Evolutionary conservation across 1,140 invertebrate species (phyloP).

Genomic region (Tetragnatha versicolor): DNA sequence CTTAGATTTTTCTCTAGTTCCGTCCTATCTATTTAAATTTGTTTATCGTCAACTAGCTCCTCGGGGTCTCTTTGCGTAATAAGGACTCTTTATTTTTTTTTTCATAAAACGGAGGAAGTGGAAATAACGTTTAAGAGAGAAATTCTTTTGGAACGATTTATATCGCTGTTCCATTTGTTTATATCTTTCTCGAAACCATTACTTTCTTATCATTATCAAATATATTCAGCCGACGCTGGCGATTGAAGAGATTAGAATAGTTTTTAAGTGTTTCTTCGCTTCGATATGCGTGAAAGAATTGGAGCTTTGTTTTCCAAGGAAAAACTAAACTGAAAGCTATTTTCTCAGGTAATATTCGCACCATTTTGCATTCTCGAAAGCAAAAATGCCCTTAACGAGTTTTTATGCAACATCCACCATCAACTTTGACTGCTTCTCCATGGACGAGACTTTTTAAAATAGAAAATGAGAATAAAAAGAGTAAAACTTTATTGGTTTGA

Average conservation of each 20-base stretch:
- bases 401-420: no score
- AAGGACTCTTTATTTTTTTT: constrained; percentile 3
- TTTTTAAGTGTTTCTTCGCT: no score
- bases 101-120: not conserved
- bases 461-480: no score
- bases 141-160: constrained; percentile 22
- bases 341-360: no score
- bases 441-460: no score
- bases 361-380: no score
- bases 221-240: no score
- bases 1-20: constrained; percentile 7
- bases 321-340: no score
- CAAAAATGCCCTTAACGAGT: no score
- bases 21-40: constrained; percentile 34
- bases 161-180: not conserved
- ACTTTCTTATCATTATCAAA: not conserved
- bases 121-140: constrained; percentile 23
- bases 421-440: no score
- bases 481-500: no score
- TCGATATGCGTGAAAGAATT: not conserved
- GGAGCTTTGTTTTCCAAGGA: not conserved
- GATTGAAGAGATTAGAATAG: no score
- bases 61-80: constrained; percentile 5
- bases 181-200: not conserved
- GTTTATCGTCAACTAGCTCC: constrained; percentile 11